Percentiles rank a stretch among this genome's conserved stretches.
phyloP scores from a whole-genome alignment of 2,113 vertebrate species.

The Formicarius rufipectus region DNA sequence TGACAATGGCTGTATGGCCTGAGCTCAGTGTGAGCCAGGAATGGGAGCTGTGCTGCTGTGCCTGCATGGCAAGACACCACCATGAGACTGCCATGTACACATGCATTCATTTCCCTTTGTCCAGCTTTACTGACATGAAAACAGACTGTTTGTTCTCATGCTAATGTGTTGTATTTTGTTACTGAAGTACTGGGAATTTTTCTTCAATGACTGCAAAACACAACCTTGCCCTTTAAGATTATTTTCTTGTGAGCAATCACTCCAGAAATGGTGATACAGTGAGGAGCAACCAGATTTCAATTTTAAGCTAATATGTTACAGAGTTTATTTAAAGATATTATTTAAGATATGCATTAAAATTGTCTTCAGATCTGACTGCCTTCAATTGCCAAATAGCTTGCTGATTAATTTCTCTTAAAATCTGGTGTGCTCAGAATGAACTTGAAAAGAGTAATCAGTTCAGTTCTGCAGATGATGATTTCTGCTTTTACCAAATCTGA shows the following conservation, averaged over 20 bases:
- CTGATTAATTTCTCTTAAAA: not conserved
- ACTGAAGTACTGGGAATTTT: not conserved
- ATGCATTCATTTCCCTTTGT: not conserved
- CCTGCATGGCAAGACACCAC: not conserved
- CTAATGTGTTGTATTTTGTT: not conserved
- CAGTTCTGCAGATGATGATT: not conserved
- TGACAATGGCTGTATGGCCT: not conserved
- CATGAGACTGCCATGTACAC: accelerated
- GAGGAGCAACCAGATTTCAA: not conserved
- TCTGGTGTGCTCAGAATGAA: not conserved
- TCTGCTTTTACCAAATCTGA: not conserved
- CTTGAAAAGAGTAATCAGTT: conserved; percentile 27
- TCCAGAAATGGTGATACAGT: not conserved
- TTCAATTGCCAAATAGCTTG: not conserved
- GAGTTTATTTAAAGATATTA: not conserved
- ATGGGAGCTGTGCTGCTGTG: not conserved
- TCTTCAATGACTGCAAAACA: not conserved
- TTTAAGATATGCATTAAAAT: not conserved
- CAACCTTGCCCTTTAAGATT: not conserved
- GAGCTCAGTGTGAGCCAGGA: not conserved
- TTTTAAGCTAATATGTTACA: not conserved
- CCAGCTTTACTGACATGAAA: not conserved
- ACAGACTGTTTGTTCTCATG: not conserved
- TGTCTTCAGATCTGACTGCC: not conserved
- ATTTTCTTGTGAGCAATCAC: not conserved